Evolutionary conservation across 2,888 invertebrate species (phyloP), one percentile per base, ranked within the genome.

Genomic region (Myopa testacea): DNA sequence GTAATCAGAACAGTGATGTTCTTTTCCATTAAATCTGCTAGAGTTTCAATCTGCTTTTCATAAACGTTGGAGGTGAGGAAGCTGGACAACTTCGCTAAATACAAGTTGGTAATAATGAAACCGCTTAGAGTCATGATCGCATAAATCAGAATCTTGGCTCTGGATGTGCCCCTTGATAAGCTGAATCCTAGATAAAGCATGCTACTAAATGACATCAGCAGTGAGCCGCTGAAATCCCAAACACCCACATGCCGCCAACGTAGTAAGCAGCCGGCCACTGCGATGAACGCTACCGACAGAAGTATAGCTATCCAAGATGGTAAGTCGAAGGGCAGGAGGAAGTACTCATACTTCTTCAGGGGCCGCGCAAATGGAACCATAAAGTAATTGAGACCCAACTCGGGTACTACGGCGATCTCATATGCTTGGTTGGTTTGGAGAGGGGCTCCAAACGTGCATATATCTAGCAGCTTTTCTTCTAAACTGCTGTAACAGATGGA

Each of bases 311-410:
- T 62, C 81, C 81, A 82, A 19, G 80, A 60, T 14, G 50, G 37
- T 0, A 37, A 3, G 14, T 80, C 63, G 45, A 81, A 82, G 2
- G 84, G 84, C 14, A 81, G 75, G 7, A 81, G 70, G 8, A 84
- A 82, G 67, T 84, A 84, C 73, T 76, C 62, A 63, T 77, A 82
- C 58, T 80, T 81, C 4, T 81, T 80, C 38, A 84, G 80, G 10
- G 80, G 80, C 10, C 60, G 76, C 5, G 80, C 72, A 62, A 62
- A 78, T 0, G 82, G 82, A 4, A 82, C 82, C 76, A 81, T 74
- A 0, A 80, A 58, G 55, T 80, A 79, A 26, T 6, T 19, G n/a
- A 0, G 4, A 6, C 8, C 1, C 14, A n/a, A 4, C 10, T 62
- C 26, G 26, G 26, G 14, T 4, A 26, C 62, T 62, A 62, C 34